phyloP scores from a whole-genome alignment of 2,888 invertebrate genomes.

The Catotricha subobsoleta region DNA sequence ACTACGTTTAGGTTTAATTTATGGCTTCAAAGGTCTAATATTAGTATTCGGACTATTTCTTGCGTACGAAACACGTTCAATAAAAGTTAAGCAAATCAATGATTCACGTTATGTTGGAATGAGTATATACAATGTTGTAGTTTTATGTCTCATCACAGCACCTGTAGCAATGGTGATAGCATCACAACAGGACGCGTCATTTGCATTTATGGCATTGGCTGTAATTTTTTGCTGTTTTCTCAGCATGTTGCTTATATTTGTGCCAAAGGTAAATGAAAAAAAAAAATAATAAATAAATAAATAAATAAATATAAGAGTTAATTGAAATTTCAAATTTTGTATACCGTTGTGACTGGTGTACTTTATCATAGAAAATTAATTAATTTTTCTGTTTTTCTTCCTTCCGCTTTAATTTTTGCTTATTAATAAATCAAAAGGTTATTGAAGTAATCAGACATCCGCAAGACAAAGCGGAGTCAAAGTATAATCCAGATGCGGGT shows the following conservation, averaged over 20 bases:
- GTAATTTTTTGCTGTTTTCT: conserved; percentile 97
- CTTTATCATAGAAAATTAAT: too few relatives aligned
- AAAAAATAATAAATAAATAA: not conserved
- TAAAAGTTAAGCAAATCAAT: conserved; percentile 93
- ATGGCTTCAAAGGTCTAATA: conserved; percentile 92
- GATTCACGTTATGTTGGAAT: conserved; percentile 97
- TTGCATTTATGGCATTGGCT: conserved; percentile 88
- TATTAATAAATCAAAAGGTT: conserved; percentile 37
- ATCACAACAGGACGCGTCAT: conserved; percentile 94
- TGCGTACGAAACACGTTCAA: conserved; percentile 94
- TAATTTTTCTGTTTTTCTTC: not conserved
- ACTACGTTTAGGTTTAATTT: conserved; percentile 56
- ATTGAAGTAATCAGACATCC: conserved; percentile 82
- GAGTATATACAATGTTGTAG: conserved; percentile 99
- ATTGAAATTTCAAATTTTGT: not conserved
- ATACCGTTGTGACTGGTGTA: not conserved
- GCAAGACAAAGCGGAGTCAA: conserved; percentile 71
- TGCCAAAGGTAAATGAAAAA: conserved; percentile 85
- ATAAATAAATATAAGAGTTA: not conserved
- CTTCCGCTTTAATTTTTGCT: not conserved
- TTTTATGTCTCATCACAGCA: conserved; percentile 91
- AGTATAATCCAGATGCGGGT: conserved; percentile 66
- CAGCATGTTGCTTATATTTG: conserved; percentile 95
- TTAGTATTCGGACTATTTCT: conserved; percentile 93
- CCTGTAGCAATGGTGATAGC: conserved; percentile 95